Evolutionary conservation across 2,888 invertebrate genomes (phyloP), one percentile per base, ranked within the genome.

Genomic region (Stratiomys singularior): DNA sequence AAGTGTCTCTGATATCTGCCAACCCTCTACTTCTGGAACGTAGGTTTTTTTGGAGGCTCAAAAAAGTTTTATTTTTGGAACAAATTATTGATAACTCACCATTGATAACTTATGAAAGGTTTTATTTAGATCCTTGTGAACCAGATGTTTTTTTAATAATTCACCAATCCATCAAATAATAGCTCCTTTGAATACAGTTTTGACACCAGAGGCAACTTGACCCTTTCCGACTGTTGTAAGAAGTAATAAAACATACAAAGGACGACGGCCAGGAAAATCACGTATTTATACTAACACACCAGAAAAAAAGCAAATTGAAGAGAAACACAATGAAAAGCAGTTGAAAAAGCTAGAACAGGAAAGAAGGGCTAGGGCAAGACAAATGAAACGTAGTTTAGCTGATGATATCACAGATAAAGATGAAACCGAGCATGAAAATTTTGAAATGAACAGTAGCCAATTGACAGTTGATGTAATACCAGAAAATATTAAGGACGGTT

Each of bases 91-190:
- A n/a, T 37, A 76, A 64, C 60, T 76, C 63, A 76, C 64, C 63
- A 76, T 63, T 64, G 60, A 76, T 64, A 76, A 76, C 60, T 58
- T 30, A 63, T 76, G 30, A 76, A 37, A 37, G 37, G 37, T 37
- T 3, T 37, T 5, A 5, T 37, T 37, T 37, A 37, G 37, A 37
- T 37, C 5, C 37, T 63, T 64, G 18, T 76, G 64, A 47, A 76
- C 64, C 44, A 28, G 44, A 64, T 30, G 46, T 25, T 64, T n/a
- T n/a, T 37, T 37, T 3, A 37, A 37, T 63, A 76, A 76, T 76
- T 76, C 64, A 76, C 76, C 46, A 76, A 76, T 76, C 64, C 64
- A 76, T 76, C 64, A 76, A 76, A 76, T 76, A 76, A 64, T 76
- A 0, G 52, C 52, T 52, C 52, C 52, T 52, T 52, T 52, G 52